Evolutionary conservation across 2,797 vertebrate species (phyloP).

Genomic region (Vespertilio murinus): DNA sequence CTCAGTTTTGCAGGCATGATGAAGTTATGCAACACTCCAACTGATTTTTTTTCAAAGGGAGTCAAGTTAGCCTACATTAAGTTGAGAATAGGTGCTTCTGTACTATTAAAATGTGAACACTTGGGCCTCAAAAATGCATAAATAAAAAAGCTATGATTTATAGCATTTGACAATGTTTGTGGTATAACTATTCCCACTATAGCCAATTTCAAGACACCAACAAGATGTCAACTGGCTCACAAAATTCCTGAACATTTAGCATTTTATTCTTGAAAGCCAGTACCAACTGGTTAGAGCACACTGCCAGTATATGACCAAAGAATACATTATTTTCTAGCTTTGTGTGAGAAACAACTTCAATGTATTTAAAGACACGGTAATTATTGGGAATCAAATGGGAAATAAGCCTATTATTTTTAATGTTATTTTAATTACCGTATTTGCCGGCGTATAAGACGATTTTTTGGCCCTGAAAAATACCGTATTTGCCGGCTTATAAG

Average conservation of each 20-base stretch:
- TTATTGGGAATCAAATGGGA: neutral
- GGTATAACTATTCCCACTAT: neutral
- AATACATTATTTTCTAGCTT: neutral
- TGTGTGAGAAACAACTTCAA: neutral
- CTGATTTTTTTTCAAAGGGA: conserved; percentile 12
- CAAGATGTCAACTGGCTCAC: neutral
- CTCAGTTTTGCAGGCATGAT: neutral
- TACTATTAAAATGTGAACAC: conserved; percentile 47
- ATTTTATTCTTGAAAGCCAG: neutral
- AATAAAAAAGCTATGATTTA: conserved; percentile 28
- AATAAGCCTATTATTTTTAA: neutral
- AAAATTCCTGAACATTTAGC: conserved; percentile 31
- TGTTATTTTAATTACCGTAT: neutral
- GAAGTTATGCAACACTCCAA: neutral
- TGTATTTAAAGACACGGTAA: neutral
- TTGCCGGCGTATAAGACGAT: too few relatives aligned
- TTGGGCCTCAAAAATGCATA: neutral
- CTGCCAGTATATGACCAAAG: neutral
- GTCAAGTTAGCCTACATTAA: conserved; percentile 19
- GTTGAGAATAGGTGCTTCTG: neutral
- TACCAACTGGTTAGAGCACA: neutral
- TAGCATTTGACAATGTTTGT: neutral
- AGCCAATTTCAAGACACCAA: neutral
- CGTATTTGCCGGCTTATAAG: too few relatives aligned
- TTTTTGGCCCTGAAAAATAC: too few relatives aligned